Base-by-base conservation (phyloP, 1,140 invertebrate genomes). In the Pogonus chalceus region DNA sequence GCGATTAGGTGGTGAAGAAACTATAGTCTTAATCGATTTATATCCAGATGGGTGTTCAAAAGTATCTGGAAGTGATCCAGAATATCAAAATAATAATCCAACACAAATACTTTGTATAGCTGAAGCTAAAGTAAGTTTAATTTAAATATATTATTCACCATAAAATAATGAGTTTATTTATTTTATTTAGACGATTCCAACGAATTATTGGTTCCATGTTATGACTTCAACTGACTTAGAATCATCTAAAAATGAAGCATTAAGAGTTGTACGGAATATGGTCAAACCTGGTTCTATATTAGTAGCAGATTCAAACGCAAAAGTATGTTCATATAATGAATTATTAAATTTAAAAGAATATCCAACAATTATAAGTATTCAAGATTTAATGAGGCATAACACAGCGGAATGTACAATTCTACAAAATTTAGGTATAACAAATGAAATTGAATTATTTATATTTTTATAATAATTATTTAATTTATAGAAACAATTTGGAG, bases 21-120 rank as follows among this genome's bases (percentile, higher is more conserved):
- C 60, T 50, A 65, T 77, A 51, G 62, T 76, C 31, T 65, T 77
- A 22, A 65, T 77, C 20, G 74, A 77, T 56, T 70, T 74, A 64
- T 77, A 70, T 65, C 74, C 75, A 21, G 62, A 66, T 58, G 74
- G 73, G 14, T 72, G 66, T 50, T 73, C 72, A 69, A 58, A 64
- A 43, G 37, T 43, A 4, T 43, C 37, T 43, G 37, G 37, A 12
- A 10, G 7, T 18, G 18, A 9, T 43, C 9, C 18, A 12, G 37
- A 43, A 18, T 43, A 43, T 18, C 37, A 70, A 23, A 72, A 73
- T 54, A 74, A 74, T 56, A 70, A 73, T 61, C 67, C 63, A 12
- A 65, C 70, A 16, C 71, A 68, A 23, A 70, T 77, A 53, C 57
- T 77, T n/a, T 77, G 75, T 55, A 71, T 76, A 23, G 70, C 68